Evolutionary conservation across 2,113 vertebrate genomes (phyloP).

Genomic region (Xenopus laevis): DNA sequence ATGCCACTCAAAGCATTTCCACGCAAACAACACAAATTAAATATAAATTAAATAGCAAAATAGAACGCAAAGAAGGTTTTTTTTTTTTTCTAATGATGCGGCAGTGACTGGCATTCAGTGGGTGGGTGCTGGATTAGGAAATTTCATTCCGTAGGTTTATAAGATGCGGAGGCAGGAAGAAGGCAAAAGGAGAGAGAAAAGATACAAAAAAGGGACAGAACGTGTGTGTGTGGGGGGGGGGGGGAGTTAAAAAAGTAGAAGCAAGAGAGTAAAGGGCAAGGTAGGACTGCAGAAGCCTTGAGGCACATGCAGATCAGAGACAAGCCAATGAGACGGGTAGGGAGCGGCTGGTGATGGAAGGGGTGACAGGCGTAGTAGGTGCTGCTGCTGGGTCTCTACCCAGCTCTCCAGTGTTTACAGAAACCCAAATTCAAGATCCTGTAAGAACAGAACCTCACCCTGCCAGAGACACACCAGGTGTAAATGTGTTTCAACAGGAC

Average conservation of each 20-base stretch:
- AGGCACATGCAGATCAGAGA: not conserved
- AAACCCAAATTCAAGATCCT: slow-evolving; percentile 6
- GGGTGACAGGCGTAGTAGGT: not conserved
- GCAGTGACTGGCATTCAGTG: slow-evolving; percentile 12
- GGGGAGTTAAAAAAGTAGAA: not conserved
- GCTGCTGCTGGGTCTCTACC: slow-evolving; percentile 5
- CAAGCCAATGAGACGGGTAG: not conserved
- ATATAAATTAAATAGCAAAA: slow-evolving; percentile 27
- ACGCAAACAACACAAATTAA: not conserved
- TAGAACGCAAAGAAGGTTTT: slow-evolving; percentile 1
- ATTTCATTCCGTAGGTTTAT: not conserved
- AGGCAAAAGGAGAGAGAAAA: not conserved
- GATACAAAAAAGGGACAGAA: no score
- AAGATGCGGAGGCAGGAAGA: no score
- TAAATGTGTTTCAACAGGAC: slow-evolving; percentile 16
- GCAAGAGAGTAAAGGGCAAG: not conserved
- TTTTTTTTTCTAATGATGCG: slow-evolving; percentile 2
- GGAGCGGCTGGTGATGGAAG: no score
- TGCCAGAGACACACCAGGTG: slow-evolving; percentile 8
- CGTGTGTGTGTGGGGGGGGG: no score
- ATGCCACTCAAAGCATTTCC: not conserved
- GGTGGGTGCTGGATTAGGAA: not conserved
- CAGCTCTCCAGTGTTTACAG: slow-evolving; percentile 15
- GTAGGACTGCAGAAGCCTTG: not conserved
- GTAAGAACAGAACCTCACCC: slow-evolving; percentile 2